Percentiles rank a stretch among this genome's conserved stretches.
These are phyloP conservation scores for Hedychridium roseum DNA, from an alignment of 2,888 invertebrate genomes.

Conservation along the genomic window DNA sequence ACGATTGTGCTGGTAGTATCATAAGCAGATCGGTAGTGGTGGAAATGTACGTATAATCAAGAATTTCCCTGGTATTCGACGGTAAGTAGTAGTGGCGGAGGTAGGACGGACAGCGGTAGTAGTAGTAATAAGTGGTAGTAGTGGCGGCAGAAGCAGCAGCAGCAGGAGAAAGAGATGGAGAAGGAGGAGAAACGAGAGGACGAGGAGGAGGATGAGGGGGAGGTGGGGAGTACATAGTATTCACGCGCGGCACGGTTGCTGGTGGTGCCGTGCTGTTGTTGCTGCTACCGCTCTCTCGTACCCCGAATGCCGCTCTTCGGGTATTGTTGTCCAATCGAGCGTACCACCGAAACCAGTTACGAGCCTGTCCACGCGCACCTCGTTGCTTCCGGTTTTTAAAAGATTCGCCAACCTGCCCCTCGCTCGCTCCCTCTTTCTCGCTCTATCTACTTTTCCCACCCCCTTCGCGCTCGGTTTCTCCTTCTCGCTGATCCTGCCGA, in stretches of 20 bases:
- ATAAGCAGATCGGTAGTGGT: too few relatives aligned
- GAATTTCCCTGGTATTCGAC: too few relatives aligned
- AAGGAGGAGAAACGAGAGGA: slow-evolving; percentile 9
- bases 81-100: too few relatives aligned
- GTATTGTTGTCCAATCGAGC: slow-evolving; percentile 49
- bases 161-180: slow-evolving; percentile 8
- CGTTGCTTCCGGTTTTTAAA: not conserved
- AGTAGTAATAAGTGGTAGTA: too few relatives aligned
- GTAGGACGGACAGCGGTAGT: too few relatives aligned
- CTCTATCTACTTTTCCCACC: too few relatives aligned
- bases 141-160: slow-evolving; percentile 5
- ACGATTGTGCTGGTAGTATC: too few relatives aligned
- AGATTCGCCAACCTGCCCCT: not conserved
- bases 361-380: slow-evolving; percentile 33
- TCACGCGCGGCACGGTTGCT: slow-evolving; percentile 14
- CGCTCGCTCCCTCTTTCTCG: slow-evolving; percentile 8
- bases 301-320: slow-evolving; percentile 36
- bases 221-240: slow-evolving; percentile 16
- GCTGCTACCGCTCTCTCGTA: slow-evolving; percentile 43
- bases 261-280: slow-evolving; percentile 23
- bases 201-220: slow-evolving; percentile 22
- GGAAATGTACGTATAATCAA: too few relatives aligned
- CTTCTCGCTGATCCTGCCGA: slow-evolving; percentile 20
- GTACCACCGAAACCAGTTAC: slow-evolving; percentile 38
- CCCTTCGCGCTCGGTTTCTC: slow-evolving; percentile 7